Evolutionary conservation across 2,113 vertebrate species (phyloP).

Genomic region (Labrus mixtus): DNA sequence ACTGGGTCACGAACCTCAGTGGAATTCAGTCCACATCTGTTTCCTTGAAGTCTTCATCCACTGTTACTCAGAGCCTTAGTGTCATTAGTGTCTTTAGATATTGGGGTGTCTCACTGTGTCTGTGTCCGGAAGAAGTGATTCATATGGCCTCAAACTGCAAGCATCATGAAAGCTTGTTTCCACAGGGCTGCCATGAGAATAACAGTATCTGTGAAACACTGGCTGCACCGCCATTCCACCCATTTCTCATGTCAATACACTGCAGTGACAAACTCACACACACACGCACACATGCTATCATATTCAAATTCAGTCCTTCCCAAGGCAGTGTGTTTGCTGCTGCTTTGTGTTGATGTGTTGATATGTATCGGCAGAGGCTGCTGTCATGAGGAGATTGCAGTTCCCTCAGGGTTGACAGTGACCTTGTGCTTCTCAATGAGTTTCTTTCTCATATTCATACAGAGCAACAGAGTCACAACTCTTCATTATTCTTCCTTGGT

Average conservation of each 20-base stretch:
- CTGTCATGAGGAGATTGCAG: constrained; percentile 50
- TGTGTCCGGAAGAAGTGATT: constrained; percentile 12
- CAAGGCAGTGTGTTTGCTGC: constrained; percentile 2
- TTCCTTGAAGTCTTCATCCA: constrained; percentile 12
- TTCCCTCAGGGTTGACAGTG: constrained; percentile 37
- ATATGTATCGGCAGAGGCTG: constrained; percentile 15
- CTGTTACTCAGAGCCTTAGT: neutral
- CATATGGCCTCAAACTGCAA: constrained; percentile 15
- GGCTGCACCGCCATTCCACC: constrained; percentile 12
- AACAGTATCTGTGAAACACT: constrained; percentile 30
- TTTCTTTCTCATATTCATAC: constrained; percentile 35
- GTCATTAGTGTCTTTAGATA: constrained; percentile 1
- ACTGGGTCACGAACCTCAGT: constrained; percentile 35
- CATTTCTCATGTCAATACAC: constrained; percentile 43
- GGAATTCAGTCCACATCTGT: constrained; percentile 50
- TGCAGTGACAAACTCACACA: constrained; percentile 17
- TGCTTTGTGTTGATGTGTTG: neutral
- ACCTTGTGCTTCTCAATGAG: constrained; percentile 57
- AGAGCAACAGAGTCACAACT: neutral
- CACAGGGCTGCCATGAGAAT: constrained; percentile 5
- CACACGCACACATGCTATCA: constrained; percentile 20
- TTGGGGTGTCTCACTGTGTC: neutral
- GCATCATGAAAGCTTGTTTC: constrained; percentile 28
- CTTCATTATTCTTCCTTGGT: constrained; percentile 35
- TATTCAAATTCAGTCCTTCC: constrained; percentile 26